Percentiles rank a stretch among this genome's conserved stretches.
These are phyloP conservation scores for Rotaria sp. DNA, from an alignment of 2,888 invertebrate genomes.

Conservation along the genomic window DNA sequence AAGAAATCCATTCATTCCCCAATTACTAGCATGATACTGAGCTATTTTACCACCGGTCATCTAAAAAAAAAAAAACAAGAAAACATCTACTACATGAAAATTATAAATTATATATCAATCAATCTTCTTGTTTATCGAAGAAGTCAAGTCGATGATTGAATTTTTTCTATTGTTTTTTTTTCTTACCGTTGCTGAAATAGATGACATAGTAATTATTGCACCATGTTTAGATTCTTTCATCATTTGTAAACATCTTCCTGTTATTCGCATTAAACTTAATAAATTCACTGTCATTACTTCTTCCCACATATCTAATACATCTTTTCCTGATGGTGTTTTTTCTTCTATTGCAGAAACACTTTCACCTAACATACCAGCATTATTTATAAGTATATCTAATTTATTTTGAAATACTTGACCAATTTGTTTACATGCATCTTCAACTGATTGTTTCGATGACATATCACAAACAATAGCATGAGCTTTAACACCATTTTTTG, in stretches of 20 bases:
- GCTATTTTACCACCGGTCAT: neutral
- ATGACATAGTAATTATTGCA: neutral
- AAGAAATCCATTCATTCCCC: neutral
- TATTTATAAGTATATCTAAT: conserved; percentile 5
- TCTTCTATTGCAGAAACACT: neutral
- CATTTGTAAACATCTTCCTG: neutral
- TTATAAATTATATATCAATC: too few relatives aligned
- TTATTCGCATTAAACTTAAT: neutral
- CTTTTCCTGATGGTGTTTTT: neutral
- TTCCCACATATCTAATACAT: conserved; percentile 11
- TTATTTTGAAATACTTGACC: neutral
- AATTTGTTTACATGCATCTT: conserved; percentile 5
- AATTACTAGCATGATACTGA: conserved; percentile 12
- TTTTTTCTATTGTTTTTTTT: too few relatives aligned
- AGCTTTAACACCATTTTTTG: neutral
- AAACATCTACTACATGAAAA: too few relatives aligned
- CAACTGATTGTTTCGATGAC: neutral
- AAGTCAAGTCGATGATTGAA: too few relatives aligned
- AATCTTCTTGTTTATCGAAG: too few relatives aligned
- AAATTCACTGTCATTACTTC: conserved; percentile 15
- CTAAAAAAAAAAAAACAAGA: neutral
- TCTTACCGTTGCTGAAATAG: neutral
- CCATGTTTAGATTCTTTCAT: neutral
- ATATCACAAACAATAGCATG: neutral
- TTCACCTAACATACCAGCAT: neutral